Base-by-base conservation (phyloP, 2,797 vertebrate genomes). In the Lates japonicus region DNA sequence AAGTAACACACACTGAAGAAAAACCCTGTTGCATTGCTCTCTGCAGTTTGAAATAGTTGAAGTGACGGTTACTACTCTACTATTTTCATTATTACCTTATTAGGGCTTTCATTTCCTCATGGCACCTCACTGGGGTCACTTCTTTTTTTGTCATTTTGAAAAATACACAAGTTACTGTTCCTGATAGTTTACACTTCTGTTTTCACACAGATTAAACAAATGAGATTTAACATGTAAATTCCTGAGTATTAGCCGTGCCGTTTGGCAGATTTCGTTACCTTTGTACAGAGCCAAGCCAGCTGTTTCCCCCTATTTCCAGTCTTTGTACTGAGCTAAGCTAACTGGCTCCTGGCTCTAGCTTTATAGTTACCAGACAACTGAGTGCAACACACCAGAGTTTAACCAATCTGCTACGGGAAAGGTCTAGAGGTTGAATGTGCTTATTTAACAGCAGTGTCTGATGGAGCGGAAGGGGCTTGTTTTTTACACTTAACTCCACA, bases 401-500 rank as follows among this genome's bases (percentile, higher is more conserved):
- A 35, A 72, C 48, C 22, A 17, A 37, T 54, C 41, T 60, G 33
- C 25, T 19, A 6, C 17, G 35, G 59, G 25, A 70, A 62, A 48
- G 3, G 31, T 65, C 48, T 22, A 2, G 13, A 48, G 70, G 68
- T 77, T 69, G 8, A 78, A 31, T 49, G 25, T 37, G 13, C 55
- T 71, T 29, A 60, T 83, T 74, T 39, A 3, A 42, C 16, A 46
- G 20, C 17, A 55, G 54, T 33, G 37, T 75, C 37, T 17, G 41
- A 49, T 48, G 33, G 20, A 69, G 55, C 33, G 33, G 42, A 44
- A 16, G 25, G 17, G 25, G 17, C 14, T 42, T 73, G 54, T 31
- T 69, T 76, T 80, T 75, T 76, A 65, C 14, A 44, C 35, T 39
- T 63, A 61, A 60, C 61, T 62, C 52, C 61, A 69, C 66, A 59